Base-by-base conservation (phyloP, 2,113 vertebrate genomes). In the Patagioenas fasciata region DNA sequence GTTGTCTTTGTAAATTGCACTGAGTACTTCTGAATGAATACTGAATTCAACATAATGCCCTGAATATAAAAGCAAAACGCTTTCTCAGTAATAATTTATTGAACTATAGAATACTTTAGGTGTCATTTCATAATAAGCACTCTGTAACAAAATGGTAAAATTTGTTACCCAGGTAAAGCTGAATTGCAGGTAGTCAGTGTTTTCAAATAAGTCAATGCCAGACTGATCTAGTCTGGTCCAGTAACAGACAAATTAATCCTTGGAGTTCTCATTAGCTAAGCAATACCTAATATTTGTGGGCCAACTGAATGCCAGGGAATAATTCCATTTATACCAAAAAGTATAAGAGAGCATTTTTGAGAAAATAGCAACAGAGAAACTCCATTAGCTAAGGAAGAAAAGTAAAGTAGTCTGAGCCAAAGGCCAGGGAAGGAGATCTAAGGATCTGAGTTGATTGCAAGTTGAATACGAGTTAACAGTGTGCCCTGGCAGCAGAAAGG, bases 1-100 rank as follows among this genome's bases (percentile, higher is more conserved):
- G 75, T 92, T 97, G 96, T 95, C 95, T 95, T 72, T 91, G 84
- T 95, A 96, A 96, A 97, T 95, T 93, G 92, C 60, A 83, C 56
- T 1, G 1, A 91, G 40, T 88, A 87, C 58, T 71, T 95, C 54
- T 96, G 90, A 95, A 80, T 58, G 19, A 93, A 93, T 84, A 92
- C 77, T 86, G 91, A 91, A 96, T 96, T 95, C 66, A 84, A 91
- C 48, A 92, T 72, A 62, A 64, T 65, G 18, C 31, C 16, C 11
- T 60, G 89, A 92, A 89, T 91, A 93, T 48, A 82, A 92, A 95
- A 61, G 60, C 24, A 77, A 89, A 89, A 77, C 50, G 40, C 20
- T 77, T 50, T 40, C 47, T 82, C 51, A 36, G 74, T 67, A 83
- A 83, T 81, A 90, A 90, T 75, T 91, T 81, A 60, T 40, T 67